phyloP scores from a whole-genome alignment of 2,888 invertebrate species.

The Scaeva pyrastri region DNA sequence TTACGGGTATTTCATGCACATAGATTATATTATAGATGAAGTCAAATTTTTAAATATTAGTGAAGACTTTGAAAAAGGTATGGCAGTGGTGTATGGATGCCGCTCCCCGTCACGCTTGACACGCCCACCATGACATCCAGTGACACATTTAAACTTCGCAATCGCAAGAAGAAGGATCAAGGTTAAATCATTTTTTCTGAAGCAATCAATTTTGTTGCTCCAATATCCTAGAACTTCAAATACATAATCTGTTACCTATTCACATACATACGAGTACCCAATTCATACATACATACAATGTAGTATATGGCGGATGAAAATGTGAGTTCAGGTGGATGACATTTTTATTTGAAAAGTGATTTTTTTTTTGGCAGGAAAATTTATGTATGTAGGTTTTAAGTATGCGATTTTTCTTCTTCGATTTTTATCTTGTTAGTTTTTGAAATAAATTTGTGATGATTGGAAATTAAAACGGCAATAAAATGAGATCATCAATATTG shows the following conservation, averaged over 20 bases:
- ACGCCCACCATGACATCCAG: background rate
- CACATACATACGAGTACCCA: background rate
- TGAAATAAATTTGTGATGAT: conserved; percentile 8
- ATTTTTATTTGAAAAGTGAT: conserved; percentile 22
- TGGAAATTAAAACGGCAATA: conserved; percentile 12
- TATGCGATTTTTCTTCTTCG: background rate
- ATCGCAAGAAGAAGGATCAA: conserved; percentile 14
- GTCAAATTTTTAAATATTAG: background rate
- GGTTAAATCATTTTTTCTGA: conserved; percentile 19
- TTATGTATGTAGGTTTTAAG: background rate
- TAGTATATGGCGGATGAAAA: background rate
- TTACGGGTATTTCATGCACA: background rate
- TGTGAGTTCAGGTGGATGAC: background rate
- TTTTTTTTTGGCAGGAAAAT: conserved; percentile 14
- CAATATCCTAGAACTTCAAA: background rate
- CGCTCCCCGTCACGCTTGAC: too few relatives aligned
- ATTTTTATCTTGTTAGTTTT: background rate
- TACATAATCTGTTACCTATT: background rate
- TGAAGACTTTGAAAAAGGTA: background rate
- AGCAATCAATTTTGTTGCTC: conserved; percentile 4
- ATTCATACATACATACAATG: too few relatives aligned
- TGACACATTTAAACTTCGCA: conserved; percentile 9
- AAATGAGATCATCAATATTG: conserved; percentile 28
- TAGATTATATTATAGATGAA: conserved; percentile 7
- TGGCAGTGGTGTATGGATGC: background rate